Percentiles rank a stretch among this genome's conserved stretches.
Evolutionary conservation across 2,113 vertebrate genomes (phyloP).

Genomic region (Anolis sagrei): DNA sequence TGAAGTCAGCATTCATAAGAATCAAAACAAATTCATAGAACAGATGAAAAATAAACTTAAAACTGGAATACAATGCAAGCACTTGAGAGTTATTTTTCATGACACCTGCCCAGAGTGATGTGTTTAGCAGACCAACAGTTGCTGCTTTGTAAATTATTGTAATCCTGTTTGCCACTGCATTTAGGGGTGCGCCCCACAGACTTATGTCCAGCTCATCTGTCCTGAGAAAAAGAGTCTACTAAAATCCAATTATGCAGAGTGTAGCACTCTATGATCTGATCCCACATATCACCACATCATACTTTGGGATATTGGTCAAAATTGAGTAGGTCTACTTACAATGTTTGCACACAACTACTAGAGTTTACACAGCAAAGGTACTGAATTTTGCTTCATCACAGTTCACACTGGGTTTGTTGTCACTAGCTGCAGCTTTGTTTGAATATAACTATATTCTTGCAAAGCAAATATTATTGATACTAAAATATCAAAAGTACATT

Average conservation of each 20-base stretch:
- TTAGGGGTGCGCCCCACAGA: constrained; percentile 54
- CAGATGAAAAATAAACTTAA: constrained; percentile 65
- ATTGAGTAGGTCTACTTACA: constrained; percentile 52
- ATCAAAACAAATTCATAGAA: constrained; percentile 56
- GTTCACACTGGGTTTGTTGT: constrained; percentile 4
- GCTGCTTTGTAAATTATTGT: constrained; percentile 51
- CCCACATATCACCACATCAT: constrained; percentile 63
- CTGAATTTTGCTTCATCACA: constrained; percentile 39
- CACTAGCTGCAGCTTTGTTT: neutral
- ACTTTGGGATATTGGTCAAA: constrained; percentile 52
- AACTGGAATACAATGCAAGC: constrained; percentile 86
- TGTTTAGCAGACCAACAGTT: constrained; percentile 60
- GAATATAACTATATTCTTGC: neutral
- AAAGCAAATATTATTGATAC: neutral
- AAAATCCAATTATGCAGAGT: constrained; percentile 63
- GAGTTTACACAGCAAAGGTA: constrained; percentile 44
- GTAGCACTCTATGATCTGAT: constrained; percentile 58
- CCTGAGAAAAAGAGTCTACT: constrained; percentile 63
- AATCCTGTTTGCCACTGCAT: constrained; percentile 63
- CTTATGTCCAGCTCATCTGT: constrained; percentile 65
- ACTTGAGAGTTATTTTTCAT: constrained; percentile 74
- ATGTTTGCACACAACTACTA: constrained; percentile 46
- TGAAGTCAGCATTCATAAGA: constrained; percentile 62
- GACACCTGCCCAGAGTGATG: constrained; percentile 68
- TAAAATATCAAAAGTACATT: neutral